Base-by-base conservation (phyloP, 2,113 vertebrate genomes). In the Perca flavescens region DNA sequence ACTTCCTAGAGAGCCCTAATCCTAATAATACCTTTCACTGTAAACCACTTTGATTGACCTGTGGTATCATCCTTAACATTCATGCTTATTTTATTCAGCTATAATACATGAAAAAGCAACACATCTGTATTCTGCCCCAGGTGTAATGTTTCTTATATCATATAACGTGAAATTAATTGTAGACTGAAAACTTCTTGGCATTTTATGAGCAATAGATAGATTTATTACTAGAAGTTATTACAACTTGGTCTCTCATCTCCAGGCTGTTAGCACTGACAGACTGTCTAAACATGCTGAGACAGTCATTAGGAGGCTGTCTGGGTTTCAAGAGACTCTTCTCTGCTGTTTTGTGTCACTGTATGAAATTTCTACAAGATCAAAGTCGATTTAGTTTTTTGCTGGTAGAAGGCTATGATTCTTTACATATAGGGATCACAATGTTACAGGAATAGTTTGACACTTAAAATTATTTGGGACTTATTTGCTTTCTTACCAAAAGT, bases 211-310 rank as follows among this genome's bases (percentile, higher is more conserved):
- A 77, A 36, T 8, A 81, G 50, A 67, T 11, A 58, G 14, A 89
- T 75, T 82, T 88, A 86, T 86, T 34, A 74, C 67, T 25, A 10
- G 9, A 64, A 14, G 66, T 58, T 76, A 53, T 68, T 68, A 77
- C 75, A 74, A 58, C 13, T 22, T 17, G 25, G 22, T 46, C 17
- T 62, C 47, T 79, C 34, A 50, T 87, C 67, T 66, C 14, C 54
- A 34, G 61, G 21, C 28, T 83, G 34, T 40, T 79, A 46, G 63
- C 70, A 15, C 58, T 67, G 69, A 63, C 53, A 74, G 49, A 76
- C 78, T 69, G 87, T 80, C 84, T 67, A 36, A 89, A 78, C 88
- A 82, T 72, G 86, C 40, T 56, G 72, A 67, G 60, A 58, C 31
- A 19, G 52, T 80, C 12, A 78, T 80, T 66, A 76, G 12, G 15